Evolutionary conservation across 2,113 vertebrate species (phyloP).

Genomic region (Prunella fulvescens): DNA sequence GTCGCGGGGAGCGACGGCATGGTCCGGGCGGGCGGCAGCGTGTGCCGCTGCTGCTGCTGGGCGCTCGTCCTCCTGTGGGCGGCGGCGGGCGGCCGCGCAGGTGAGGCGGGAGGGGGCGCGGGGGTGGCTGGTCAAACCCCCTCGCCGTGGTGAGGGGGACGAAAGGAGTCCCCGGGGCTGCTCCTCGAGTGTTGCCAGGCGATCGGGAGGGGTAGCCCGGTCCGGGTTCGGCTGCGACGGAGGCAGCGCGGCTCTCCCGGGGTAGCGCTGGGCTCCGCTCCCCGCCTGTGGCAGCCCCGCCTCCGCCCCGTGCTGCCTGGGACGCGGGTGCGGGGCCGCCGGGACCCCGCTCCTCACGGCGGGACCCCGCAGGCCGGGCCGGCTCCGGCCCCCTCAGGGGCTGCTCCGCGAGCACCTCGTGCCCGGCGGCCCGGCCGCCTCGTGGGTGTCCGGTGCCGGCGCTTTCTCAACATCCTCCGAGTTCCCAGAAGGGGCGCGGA

Average conservation of each 20-base stretch:
- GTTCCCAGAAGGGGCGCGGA: neutral
- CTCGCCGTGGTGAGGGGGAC: neutral
- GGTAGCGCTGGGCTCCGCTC: neutral
- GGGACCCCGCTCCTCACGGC: neutral
- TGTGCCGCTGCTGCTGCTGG: slow-evolving; percentile 12
- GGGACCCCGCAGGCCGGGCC: neutral
- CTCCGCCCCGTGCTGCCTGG: neutral
- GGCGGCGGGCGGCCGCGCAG: slow-evolving; percentile 9
- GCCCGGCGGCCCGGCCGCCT: neutral
- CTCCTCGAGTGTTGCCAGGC: neutral
- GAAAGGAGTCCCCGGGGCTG: neutral
- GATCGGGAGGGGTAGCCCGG: neutral
- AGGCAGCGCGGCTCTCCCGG: neutral
- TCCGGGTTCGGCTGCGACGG: neutral
- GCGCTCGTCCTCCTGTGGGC: slow-evolving; percentile 36
- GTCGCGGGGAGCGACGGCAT: neutral
- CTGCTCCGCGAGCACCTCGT: rapidly evolving
- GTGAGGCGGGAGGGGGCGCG: slow-evolving; percentile 21
- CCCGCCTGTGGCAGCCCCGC: neutral
- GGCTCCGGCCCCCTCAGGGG: neutral
- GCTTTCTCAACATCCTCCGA: rapidly evolving
- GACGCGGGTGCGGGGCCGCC: neutral
- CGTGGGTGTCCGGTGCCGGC: neutral
- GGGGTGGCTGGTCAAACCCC: neutral
- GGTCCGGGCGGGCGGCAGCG: neutral